Evolutionary conservation across 2,888 invertebrate species (phyloP).

Genomic region (Cryptus armator): DNA sequence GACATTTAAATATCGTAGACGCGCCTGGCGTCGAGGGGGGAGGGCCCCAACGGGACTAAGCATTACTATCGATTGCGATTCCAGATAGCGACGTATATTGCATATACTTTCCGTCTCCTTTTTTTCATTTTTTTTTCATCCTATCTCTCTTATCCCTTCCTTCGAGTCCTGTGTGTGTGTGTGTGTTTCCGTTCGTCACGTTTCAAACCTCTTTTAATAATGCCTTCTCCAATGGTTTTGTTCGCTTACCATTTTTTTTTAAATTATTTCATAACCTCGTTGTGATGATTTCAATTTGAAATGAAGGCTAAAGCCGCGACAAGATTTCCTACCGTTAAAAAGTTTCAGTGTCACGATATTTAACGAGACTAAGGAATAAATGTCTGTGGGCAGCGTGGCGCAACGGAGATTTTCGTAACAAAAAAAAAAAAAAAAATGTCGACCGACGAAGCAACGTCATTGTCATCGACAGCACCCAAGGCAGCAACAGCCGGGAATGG

Average conservation of each 20-base stretch:
- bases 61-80: conserved; percentile 79
- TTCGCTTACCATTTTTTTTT: neutral
- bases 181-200: neutral
- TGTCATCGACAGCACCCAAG: conserved; percentile 52
- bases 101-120: conserved; percentile 28
- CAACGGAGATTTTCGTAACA: neutral
- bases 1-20: conserved; percentile 84
- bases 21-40: conserved; percentile 59
- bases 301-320: too few species aligned
- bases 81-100: conserved; percentile 73
- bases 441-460: conserved; percentile 51
- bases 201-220: neutral
- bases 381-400: too few species aligned
- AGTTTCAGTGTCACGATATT: too few species aligned
- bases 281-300: neutral
- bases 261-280: neutral
- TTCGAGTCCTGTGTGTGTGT: neutral
- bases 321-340: too few species aligned
- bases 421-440: neutral
- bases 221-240: neutral
- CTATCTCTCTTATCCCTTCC: neutral
- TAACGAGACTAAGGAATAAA: too few species aligned
- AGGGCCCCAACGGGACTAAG: conserved; percentile 57
- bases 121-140: conserved; percentile 8
- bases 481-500: conserved; percentile 31